Evolutionary conservation across 2,888 invertebrate genomes (phyloP).

Genomic region (Hyalella azteca): DNA sequence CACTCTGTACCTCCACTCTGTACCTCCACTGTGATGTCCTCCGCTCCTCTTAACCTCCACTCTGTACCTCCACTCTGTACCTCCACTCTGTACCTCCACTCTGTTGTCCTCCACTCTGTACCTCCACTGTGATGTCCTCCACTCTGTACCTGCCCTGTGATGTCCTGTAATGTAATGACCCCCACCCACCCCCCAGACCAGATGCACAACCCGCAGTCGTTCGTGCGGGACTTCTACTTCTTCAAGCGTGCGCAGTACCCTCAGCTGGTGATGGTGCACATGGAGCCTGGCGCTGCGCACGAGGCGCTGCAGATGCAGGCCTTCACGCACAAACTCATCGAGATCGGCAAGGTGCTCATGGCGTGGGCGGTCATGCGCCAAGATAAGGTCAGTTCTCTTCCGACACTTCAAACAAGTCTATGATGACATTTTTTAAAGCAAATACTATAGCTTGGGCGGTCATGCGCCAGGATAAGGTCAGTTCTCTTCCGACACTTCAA

Average conservation of each 20-base stretch:
- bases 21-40: no score
- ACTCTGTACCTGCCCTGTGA: no score
- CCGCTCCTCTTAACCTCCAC: neutral
- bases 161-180: neutral
- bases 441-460: no score
- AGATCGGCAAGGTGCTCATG: conserved; percentile 84
- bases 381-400: conserved; percentile 61
- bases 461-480: neutral
- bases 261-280: conserved; percentile 88
- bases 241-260: conserved; percentile 98
- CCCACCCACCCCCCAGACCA: conserved; percentile 72
- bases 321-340: conserved; percentile 90
- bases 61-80: no score
- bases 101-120: no score
- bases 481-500: no score
- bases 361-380: conserved; percentile 64
- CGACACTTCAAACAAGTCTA: neutral
- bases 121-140: no score
- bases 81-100: no score
- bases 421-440: no score
- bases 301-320: conserved; percentile 89
- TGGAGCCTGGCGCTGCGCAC: conserved; percentile 91
- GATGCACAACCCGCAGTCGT: conserved; percentile 93
- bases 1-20: no score
- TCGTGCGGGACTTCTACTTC: conserved; percentile 94